Evolutionary conservation across 2,888 invertebrate species (phyloP).

Genomic region (Thereva nobilitata): DNA sequence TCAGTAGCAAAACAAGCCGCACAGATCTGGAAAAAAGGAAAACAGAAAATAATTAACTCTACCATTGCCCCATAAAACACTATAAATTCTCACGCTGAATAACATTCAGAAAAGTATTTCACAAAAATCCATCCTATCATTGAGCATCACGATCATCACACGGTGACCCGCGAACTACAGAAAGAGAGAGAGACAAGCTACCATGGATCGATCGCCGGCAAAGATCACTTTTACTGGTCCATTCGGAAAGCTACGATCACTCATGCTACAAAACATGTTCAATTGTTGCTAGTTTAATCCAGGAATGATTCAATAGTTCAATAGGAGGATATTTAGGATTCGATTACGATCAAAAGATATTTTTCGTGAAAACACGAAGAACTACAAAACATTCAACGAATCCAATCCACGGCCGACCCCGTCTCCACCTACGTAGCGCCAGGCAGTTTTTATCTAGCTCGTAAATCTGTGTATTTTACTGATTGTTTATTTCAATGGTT

Average conservation of each 20-base stretch:
- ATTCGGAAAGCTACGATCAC: conserved; percentile 21
- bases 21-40: too few species aligned
- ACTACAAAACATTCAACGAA: conserved; percentile 11
- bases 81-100: conserved; percentile 1
- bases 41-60: too few species aligned
- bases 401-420: conserved; percentile 13
- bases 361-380: conserved; percentile 30
- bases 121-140: conserved; percentile 17
- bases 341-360: conserved; percentile 18
- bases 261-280: conserved; percentile 13
- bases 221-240: conserved; percentile 26
- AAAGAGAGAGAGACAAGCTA: background rate
- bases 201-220: background rate
- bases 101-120: conserved; percentile 14
- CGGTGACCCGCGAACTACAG: conserved; percentile 15
- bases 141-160: conserved; percentile 32
- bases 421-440: background rate
- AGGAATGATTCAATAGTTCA: background rate
- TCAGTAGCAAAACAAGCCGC: too few species aligned
- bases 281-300: conserved; percentile 20
- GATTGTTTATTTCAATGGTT: conserved; percentile 33
- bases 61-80: conserved; percentile 4
- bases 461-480: conserved; percentile 29
- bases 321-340: conserved; percentile 21
- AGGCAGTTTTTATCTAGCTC: conserved; percentile 15